phyloP scores from a whole-genome alignment of 2,888 invertebrate species.

The Acanthoscelides obtectus region DNA sequence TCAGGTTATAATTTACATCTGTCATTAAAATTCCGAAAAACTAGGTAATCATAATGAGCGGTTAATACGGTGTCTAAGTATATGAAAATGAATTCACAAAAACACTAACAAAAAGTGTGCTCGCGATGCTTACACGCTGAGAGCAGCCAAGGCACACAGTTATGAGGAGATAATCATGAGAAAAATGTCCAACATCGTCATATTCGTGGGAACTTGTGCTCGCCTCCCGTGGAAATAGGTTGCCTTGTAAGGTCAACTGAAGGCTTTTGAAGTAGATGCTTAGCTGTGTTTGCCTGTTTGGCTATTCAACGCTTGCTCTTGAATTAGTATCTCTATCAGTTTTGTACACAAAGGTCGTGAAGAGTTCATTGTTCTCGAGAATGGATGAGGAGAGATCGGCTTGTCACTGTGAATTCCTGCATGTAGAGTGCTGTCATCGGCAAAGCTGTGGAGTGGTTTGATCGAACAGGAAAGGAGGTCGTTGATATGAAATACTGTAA shows the following conservation, averaged over 20 bases:
- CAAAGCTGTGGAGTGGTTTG: too few species aligned
- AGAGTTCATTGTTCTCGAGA: too few species aligned
- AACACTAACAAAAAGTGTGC: not conserved
- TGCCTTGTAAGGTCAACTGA: slow-evolving; percentile 31
- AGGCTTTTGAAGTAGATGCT: slow-evolving; percentile 11
- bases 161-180: not conserved
- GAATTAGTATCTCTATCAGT: too few species aligned
- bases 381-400: too few species aligned
- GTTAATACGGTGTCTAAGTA: not conserved
- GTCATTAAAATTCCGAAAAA: not conserved
- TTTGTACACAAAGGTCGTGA: too few species aligned
- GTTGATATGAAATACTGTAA: too few species aligned
- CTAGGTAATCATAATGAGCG: not conserved
- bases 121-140: not conserved
- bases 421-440: too few species aligned
- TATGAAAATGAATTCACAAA: not conserved
- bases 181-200: not conserved
- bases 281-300: not conserved
- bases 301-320: not conserved
- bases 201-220: slow-evolving; percentile 25
- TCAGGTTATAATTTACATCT: not conserved
- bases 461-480: too few species aligned
- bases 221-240: slow-evolving; percentile 30
- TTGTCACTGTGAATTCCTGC: too few species aligned
- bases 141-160: not conserved